Conservation (phyloP, 1,140 invertebrate species). For the Drosophila nigromelanica region DNA sequence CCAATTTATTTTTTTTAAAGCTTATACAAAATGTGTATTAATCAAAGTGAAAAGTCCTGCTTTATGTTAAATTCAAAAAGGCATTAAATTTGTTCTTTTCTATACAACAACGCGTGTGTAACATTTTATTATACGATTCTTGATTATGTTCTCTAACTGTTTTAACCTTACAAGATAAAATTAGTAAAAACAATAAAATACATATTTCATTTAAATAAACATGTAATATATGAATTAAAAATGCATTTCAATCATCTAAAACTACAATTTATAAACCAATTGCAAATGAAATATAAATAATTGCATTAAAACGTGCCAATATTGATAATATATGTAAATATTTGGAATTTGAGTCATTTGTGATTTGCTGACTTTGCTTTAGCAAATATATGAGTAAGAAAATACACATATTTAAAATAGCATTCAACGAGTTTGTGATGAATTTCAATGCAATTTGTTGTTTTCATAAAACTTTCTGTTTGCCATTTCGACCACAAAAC, state of each 20-base stretch:
- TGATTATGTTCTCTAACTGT: too few species aligned
- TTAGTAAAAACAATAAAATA: too few species aligned
- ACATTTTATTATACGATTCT: too few species aligned
- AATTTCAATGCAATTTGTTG: conserved; percentile 13
- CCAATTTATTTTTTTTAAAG: too few species aligned
- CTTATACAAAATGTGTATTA: too few species aligned
- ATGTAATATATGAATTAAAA: not conserved
- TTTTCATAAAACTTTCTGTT: conserved; percentile 23
- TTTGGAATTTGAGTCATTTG: conserved; percentile 1
- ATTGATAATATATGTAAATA: conserved; percentile 1
- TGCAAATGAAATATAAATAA: not conserved
- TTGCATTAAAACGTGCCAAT: conserved; percentile 6
- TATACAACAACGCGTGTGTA: too few species aligned
- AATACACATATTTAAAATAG: not conserved
- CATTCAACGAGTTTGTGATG: not conserved
- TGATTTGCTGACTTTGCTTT: conserved; percentile 13
- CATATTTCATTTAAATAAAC: too few species aligned
- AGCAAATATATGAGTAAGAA: conserved; percentile 1
- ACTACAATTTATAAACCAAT: not conserved
- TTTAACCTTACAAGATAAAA: too few species aligned
- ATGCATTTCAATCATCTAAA: not conserved
- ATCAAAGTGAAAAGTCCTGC: too few species aligned
- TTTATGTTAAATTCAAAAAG: too few species aligned
- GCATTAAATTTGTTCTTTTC: too few species aligned
- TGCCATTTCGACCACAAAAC: conserved; percentile 28